A percentile compares a stretch with the other conserved stretches of the same genome.
These are phyloP conservation scores for Halichondria panicea DNA, from an alignment of 37 sponge, comb jelly and placozoan genomes.

Conservation along the genomic window DNA sequence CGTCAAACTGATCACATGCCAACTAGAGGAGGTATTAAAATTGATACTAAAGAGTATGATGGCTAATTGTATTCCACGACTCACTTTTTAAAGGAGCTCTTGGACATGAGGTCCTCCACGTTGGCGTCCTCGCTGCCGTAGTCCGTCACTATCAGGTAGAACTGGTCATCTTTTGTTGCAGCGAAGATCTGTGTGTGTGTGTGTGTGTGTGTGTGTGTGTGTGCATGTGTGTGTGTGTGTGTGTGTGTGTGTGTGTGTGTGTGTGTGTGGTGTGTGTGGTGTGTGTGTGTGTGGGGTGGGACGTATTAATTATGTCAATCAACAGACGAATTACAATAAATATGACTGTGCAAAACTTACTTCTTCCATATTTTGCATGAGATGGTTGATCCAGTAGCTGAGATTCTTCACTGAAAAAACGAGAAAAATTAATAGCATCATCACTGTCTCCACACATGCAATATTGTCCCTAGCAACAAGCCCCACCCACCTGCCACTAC, in stretches of 20 bases:
- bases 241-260: constrained; percentile 2
- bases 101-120: constrained; percentile 26
- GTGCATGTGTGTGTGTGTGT: constrained; percentile 19
- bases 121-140: constrained; percentile 67
- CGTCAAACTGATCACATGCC: constrained; percentile 32
- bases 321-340: constrained; percentile 7
- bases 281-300: background rate
- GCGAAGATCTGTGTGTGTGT: constrained; percentile 23
- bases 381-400: constrained; percentile 58
- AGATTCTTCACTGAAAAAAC: constrained; percentile 62
- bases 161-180: constrained; percentile 52
- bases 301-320: background rate
- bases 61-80: too few species aligned
- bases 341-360: constrained; percentile 45
- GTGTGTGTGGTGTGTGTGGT: background rate
- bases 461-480: background rate
- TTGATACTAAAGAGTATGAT: background rate
- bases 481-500: constrained; percentile 41
- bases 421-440: background rate
- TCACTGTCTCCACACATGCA: background rate
- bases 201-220: constrained; percentile 15
- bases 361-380: constrained; percentile 74
- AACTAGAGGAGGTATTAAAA: constrained; percentile 17
- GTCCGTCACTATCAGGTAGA: constrained; percentile 68
- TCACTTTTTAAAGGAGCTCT: constrained; percentile 34